Evolutionary conservation across 2,113 vertebrate species (phyloP).

Genomic region (Globicephala melas): DNA sequence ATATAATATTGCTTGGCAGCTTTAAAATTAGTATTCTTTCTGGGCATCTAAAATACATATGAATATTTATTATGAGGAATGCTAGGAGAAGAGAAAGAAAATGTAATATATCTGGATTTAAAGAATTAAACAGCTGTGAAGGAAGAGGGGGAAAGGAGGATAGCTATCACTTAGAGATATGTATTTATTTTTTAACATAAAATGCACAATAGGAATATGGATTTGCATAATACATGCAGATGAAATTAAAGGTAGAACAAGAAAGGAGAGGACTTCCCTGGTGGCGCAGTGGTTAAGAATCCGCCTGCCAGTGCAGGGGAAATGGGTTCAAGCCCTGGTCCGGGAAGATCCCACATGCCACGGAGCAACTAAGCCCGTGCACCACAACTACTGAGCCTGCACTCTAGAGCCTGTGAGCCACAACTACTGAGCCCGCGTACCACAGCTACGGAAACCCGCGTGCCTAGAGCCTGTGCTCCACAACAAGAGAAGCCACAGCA

Average conservation of each 20-base stretch:
- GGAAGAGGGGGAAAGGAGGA: not conserved
- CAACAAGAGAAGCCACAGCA: no score
- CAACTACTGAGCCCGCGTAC: no score
- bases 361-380: no score
- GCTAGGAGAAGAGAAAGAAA: slow-evolving; percentile 16
- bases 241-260: slow-evolving; percentile 61
- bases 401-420: no score
- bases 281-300: no score
- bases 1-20: not conserved
- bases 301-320: no score
- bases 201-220: slow-evolving; percentile 35
- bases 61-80: slow-evolving; percentile 46
- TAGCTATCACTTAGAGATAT: slow-evolving; percentile 20
- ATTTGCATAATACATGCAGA: slow-evolving; percentile 55
- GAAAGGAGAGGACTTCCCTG: not conserved
- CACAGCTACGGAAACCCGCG: no score
- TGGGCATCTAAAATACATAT: slow-evolving; percentile 14
- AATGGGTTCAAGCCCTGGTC: no score
- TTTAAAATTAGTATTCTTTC: slow-evolving; percentile 36
- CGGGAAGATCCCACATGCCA: no score
- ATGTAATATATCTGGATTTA: not conserved
- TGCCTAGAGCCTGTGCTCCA: no score
- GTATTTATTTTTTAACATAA: slow-evolving; percentile 59
- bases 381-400: no score
- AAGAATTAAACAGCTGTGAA: slow-evolving; percentile 32